Percentiles rank a stretch among this genome's conserved stretches.
phyloP scores from a whole-genome alignment of 1,140 invertebrate genomes.

The Aricia agestis region DNA sequence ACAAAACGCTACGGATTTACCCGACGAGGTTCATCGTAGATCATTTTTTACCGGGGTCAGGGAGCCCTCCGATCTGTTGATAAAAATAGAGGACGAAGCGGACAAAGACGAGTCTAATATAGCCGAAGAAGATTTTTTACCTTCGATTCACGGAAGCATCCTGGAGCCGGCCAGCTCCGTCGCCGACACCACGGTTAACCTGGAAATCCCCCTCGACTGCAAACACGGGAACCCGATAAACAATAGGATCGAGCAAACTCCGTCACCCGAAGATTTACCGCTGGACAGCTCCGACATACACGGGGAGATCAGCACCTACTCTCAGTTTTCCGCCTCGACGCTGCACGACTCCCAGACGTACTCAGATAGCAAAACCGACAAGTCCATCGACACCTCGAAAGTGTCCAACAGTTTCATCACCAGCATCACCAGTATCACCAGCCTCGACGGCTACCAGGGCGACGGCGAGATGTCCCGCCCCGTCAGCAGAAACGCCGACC shows the following conservation, averaged over 20 bases:
- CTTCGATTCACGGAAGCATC: slow-evolving; percentile 74
- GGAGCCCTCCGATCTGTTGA: slow-evolving; percentile 10
- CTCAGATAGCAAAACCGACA: slow-evolving; percentile 77
- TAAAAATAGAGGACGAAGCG: slow-evolving; percentile 31
- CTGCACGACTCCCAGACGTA: slow-evolving; percentile 72
- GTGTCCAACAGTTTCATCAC: slow-evolving; percentile 85
- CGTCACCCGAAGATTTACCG: slow-evolving; percentile 88
- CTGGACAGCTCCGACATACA: slow-evolving; percentile 80
- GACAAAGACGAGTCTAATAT: slow-evolving; percentile 32
- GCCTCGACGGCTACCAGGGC: slow-evolving; percentile 90
- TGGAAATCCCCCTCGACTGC: slow-evolving; percentile 77
- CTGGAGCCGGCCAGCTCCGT: slow-evolving; percentile 72
- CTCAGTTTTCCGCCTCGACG: slow-evolving; percentile 65
- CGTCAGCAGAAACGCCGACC: slow-evolving; percentile 84
- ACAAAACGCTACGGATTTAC: slow-evolving; percentile 26
- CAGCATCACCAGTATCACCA: slow-evolving; percentile 90
- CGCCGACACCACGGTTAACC: slow-evolving; percentile 76
- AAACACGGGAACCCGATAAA: slow-evolving; percentile 61
- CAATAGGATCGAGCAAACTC: slow-evolving; percentile 82
- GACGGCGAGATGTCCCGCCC: slow-evolving; percentile 89
- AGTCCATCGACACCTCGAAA: slow-evolving; percentile 78
- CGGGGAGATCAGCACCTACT: slow-evolving; percentile 72
- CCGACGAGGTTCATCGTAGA: slow-evolving; percentile 33
- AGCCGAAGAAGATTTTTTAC: slow-evolving; percentile 69
- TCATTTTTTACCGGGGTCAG: slow-evolving; percentile 26